phyloP scores from a whole-genome alignment of 2,888 invertebrate species.

The Aelia acuminata region DNA sequence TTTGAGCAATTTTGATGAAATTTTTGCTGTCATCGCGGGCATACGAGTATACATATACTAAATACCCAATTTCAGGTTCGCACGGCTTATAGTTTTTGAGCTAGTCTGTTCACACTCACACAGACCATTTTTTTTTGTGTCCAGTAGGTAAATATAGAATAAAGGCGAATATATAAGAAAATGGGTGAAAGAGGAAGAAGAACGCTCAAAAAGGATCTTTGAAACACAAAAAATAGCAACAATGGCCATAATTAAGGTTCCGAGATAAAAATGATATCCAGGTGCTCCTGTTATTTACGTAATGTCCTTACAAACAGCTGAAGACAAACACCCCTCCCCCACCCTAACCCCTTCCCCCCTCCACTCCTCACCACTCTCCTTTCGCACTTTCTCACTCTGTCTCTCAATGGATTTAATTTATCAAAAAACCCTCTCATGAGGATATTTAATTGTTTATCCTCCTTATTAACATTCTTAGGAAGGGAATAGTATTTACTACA shows the following conservation, averaged over 20 bases:
- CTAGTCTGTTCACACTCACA: no score
- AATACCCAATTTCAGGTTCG: no score
- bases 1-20: no score
- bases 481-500: background rate
- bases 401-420: background rate
- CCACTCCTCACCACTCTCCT: background rate
- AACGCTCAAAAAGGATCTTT: background rate
- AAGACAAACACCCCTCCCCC: background rate
- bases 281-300: background rate
- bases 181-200: background rate
- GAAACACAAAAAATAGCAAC: background rate
- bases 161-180: background rate
- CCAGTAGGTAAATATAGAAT: no score
- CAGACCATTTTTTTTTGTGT: no score
- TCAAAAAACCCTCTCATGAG: background rate
- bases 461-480: background rate
- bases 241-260: background rate
- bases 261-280: constrained; percentile 2
- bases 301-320: background rate
- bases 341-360: background rate
- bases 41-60: no score
- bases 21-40: no score
- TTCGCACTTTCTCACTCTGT: background rate
- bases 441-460: background rate
- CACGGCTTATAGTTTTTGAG: no score